A percentile compares a stretch with the other conserved stretches of the same genome.
Conservation (phyloP, 2,888 invertebrate genomes). For the Myopa testacea region DNA sequence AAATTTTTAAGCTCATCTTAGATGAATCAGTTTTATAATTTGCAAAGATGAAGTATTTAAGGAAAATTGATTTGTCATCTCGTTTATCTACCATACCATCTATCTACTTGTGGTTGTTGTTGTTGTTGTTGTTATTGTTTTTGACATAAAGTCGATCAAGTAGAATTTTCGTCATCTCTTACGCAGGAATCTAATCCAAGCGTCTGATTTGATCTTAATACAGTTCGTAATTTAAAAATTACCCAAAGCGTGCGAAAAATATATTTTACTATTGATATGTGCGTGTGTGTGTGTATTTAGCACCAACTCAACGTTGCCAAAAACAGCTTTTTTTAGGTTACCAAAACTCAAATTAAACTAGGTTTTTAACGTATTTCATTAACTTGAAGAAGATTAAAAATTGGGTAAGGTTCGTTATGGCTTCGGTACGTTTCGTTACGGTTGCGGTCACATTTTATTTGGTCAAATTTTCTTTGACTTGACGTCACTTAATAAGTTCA, state of each 20-base stretch:
- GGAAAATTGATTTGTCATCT: no score
- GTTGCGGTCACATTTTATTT: conserved; percentile 15
- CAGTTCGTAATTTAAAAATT: background rate
- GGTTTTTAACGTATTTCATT: conserved; percentile 27
- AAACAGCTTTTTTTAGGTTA: conserved; percentile 13
- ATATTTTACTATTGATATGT: background rate
- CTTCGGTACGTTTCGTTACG: conserved; percentile 7
- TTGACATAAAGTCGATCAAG: background rate
- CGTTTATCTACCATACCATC: no score
- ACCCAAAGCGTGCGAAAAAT: background rate
- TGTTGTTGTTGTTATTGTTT: background rate
- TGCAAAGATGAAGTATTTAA: no score
- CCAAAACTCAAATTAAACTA: conserved; percentile 14
- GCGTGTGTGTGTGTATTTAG: background rate
- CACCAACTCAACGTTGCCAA: background rate
- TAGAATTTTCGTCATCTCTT: background rate
- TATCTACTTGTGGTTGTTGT: no score
- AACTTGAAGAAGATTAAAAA: conserved; percentile 38
- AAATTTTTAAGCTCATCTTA: no score
- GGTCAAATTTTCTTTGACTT: conserved; percentile 30
- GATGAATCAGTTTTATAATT: no score
- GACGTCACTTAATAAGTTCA: conserved; percentile 53
- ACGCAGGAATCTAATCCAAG: background rate
- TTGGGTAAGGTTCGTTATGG: conserved; percentile 31
- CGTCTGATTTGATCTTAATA: background rate